Percentiles rank a stretch among this genome's conserved stretches.
phyloP scores from a whole-genome alignment of 1,140 invertebrate species.

The Zelostemma sp. region DNA sequence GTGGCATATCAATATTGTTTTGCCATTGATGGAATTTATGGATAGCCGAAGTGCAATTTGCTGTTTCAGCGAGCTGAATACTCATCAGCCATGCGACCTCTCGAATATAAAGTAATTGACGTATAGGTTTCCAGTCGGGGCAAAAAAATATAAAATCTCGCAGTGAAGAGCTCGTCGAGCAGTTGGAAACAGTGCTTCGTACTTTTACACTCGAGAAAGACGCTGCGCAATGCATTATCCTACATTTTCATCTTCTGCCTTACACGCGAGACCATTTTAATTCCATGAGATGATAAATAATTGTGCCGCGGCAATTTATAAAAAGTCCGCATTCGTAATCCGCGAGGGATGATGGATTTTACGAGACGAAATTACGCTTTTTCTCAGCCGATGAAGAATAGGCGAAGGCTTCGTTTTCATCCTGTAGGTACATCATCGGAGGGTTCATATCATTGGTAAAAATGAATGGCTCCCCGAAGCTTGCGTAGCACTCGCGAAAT shows the following conservation, averaged over 20 bases:
- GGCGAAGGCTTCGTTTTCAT: slow-evolving; percentile 13
- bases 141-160: slow-evolving; percentile 21
- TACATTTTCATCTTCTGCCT: slow-evolving; percentile 2
- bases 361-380: background rate
- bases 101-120: slow-evolving; percentile 56
- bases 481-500: slow-evolving; percentile 53
- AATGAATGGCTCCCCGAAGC: slow-evolving; percentile 38
- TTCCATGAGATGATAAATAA: slow-evolving; percentile 37
- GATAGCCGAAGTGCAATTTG: slow-evolving; percentile 61
- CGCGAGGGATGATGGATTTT: slow-evolving; percentile 15
- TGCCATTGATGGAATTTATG: slow-evolving; percentile 55
- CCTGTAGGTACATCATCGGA: slow-evolving; percentile 20
- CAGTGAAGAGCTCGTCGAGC: slow-evolving; percentile 23
- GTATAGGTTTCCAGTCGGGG: slow-evolving; percentile 43
- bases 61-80: slow-evolving; percentile 57
- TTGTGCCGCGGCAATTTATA: slow-evolving; percentile 27
- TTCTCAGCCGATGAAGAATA: slow-evolving; percentile 2
- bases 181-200: slow-evolving; percentile 35
- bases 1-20: slow-evolving; percentile 40
- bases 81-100: slow-evolving; percentile 61
- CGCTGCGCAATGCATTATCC: background rate
- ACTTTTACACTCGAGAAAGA: slow-evolving; percentile 33
- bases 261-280: slow-evolving; percentile 26
- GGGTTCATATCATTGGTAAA: slow-evolving; percentile 25
- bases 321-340: slow-evolving; percentile 37